Base-by-base conservation (phyloP, 2,888 invertebrate species). In the Papilio protenor region DNA sequence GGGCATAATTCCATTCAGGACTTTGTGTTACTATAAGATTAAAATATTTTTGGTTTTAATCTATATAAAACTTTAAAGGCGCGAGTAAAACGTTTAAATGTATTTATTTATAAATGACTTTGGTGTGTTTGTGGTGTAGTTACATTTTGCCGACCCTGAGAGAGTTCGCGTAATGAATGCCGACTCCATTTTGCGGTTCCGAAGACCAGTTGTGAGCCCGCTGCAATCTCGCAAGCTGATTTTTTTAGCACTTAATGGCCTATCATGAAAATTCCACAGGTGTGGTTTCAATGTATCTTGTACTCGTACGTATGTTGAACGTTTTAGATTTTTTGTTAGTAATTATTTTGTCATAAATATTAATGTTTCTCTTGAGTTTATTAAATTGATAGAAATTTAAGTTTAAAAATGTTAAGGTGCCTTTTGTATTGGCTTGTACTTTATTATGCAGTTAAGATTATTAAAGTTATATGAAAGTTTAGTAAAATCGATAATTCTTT, bases 111-210 rank as follows among this genome's bases (percentile, higher is more conserved):
- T 72, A 72, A 72, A 49, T 49, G 71, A 52, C 45, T 59, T 40
- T 23, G 40, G 57, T 12, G 27, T 57, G 49, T 78, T 78, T 78
- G 78, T 64, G 78, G 78, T 73, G 21, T 40, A 73, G 55, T 49
- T 59, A 70, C 75, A 73, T 78, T 72, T 72, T 16, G 45, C 64
- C 61, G 72, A 33, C 21, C 12, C 70, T 59, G 73, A 69, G 64
- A 74, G 69, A 59, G 45, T 47, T 73, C 74, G 73, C 49, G 72
- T 73, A 71, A 75, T 57, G 73, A 78, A 78, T 57, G 70, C 75
- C 59, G 73, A 64, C 57, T 59, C 75, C 75, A 66, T 61, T 72
- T 76, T 78, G 78, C 78, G 78, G 78, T 78, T 73, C 77, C 73
- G 73, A 52, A 40, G 66, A 57, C 66, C 78, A 70, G 75, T 71